Conservation (phyloP, 2,797 vertebrate genomes). For the Amphiprion clarkii region DNA sequence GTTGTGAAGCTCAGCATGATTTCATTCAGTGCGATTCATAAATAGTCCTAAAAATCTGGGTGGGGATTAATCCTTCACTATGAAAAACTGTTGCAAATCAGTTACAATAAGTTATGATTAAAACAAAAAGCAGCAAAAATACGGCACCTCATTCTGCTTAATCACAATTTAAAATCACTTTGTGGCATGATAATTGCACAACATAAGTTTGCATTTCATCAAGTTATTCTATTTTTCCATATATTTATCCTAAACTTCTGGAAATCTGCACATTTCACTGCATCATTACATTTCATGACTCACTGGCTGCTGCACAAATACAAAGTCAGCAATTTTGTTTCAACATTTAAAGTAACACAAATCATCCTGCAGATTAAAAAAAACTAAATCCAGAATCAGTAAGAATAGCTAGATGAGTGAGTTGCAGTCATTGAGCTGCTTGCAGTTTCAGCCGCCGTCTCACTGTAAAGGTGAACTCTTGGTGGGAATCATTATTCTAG, state of each 20-base stretch:
- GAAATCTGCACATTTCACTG: background rate
- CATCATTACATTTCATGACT: background rate
- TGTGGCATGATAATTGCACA: background rate
- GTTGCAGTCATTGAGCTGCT: background rate
- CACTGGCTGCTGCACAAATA: slow-evolving; percentile 17
- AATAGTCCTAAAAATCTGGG: background rate
- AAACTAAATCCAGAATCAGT: background rate
- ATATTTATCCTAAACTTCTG: slow-evolving; percentile 23
- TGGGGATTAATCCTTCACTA: background rate
- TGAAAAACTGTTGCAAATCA: background rate
- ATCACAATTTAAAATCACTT: background rate
- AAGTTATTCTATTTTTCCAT: background rate
- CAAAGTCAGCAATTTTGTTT: background rate
- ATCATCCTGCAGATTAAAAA: slow-evolving; percentile 20
- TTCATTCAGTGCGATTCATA: slow-evolving; percentile 30
- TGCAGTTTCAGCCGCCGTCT: slow-evolving; percentile 15
- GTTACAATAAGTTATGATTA: slow-evolving; percentile 16
- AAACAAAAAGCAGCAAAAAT: slow-evolving; percentile 21
- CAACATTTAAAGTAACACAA: slow-evolving; percentile 13
- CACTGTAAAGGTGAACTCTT: slow-evolving; percentile 92
- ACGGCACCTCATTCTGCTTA: background rate
- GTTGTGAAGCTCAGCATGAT: slow-evolving; percentile 2
- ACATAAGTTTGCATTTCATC: background rate
- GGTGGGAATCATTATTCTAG: slow-evolving; percentile 96
- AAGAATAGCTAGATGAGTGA: background rate